Conservation (phyloP, 2,888 invertebrate species). For the Phortica magna region DNA sequence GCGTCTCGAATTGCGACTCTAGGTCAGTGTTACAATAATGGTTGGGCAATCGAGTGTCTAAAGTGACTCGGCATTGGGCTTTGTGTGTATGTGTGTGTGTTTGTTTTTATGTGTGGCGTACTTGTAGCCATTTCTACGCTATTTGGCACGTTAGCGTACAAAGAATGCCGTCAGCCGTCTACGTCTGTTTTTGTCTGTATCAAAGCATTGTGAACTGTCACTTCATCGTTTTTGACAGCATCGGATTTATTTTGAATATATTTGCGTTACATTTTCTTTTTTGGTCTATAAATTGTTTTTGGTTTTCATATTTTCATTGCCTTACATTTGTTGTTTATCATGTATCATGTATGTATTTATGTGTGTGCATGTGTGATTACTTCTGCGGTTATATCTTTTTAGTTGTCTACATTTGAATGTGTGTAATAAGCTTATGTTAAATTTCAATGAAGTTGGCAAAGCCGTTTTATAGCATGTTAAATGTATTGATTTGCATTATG, state of each 20-base stretch:
- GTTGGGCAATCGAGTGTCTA: neutral
- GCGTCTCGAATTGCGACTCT: slow-evolving; percentile 47
- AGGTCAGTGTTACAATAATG: slow-evolving; percentile 64
- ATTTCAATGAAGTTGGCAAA: too few relatives aligned
- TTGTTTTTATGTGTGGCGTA: slow-evolving; percentile 38
- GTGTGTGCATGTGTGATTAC: too few relatives aligned
- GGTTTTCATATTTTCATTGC: neutral
- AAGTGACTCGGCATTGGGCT: neutral
- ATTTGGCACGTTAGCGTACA: neutral
- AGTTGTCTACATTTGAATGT: too few relatives aligned
- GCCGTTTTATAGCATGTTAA: too few relatives aligned
- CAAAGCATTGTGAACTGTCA: slow-evolving; percentile 51
- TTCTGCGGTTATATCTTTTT: too few relatives aligned
- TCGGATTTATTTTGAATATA: slow-evolving; percentile 27
- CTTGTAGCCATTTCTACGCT: slow-evolving; percentile 29
- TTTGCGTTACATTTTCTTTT: slow-evolving; percentile 1
- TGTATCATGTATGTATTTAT: too few relatives aligned
- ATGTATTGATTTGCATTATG: too few relatives aligned
- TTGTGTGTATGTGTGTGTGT: neutral
- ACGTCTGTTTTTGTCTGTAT: neutral
- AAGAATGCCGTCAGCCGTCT: neutral
- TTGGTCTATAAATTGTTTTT: slow-evolving; percentile 37
- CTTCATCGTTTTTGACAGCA: slow-evolving; percentile 53
- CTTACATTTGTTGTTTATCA: too few relatives aligned
- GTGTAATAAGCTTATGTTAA: too few relatives aligned